phyloP scores from a whole-genome alignment of 1,140 invertebrate species.

The Microplitis demolitor region DNA sequence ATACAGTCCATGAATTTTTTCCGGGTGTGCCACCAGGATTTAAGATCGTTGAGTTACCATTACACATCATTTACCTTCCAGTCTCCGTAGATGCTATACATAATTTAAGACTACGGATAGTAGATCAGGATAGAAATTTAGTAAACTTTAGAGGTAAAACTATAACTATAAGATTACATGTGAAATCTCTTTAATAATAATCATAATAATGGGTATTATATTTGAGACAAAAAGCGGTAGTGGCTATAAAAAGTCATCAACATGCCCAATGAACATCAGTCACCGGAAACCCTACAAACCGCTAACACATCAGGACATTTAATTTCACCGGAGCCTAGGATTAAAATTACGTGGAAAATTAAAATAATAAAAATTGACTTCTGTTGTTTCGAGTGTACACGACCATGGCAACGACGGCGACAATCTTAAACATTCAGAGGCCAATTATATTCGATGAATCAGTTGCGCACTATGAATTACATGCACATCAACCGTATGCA shows the following conservation, averaged over 20 bases:
- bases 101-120: neutral
- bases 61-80: neutral
- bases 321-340: neutral
- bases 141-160: neutral
- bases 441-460: conserved; percentile 36
- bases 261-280: neutral
- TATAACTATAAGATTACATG: neutral
- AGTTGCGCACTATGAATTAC: conserved; percentile 39
- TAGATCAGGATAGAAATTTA: neutral
- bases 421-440: conserved; percentile 30
- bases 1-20: neutral
- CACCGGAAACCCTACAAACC: neutral
- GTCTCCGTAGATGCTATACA: no score
- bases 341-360: conserved; percentile 5
- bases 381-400: conserved; percentile 22
- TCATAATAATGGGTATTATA: neutral
- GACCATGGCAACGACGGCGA: neutral
- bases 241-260: neutral
- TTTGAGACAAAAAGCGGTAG: neutral
- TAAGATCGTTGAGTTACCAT: neutral
- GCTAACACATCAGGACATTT: neutral
- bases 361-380: neutral
- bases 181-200: neutral
- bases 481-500: conserved; percentile 20
- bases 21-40: neutral